Evolutionary conservation across 2,888 invertebrate species (phyloP).

Genomic region (Drosophila testacea): DNA sequence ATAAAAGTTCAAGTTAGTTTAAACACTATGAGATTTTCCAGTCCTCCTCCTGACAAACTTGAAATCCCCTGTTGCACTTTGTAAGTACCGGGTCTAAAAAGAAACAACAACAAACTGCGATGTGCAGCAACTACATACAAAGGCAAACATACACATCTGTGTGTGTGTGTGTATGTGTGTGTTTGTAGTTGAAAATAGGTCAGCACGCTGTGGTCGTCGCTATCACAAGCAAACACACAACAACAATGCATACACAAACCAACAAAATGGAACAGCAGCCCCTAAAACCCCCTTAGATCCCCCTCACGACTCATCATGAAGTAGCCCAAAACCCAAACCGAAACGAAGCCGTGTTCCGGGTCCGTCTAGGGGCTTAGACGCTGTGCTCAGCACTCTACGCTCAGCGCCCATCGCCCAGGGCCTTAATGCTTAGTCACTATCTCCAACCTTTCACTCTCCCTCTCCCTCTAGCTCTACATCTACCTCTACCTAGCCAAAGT

Average conservation of each 20-base stretch:
- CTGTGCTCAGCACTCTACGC: slow-evolving; percentile 27
- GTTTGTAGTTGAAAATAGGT: slow-evolving; percentile 46
- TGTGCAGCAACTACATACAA: not conserved
- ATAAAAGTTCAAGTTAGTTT: too few species aligned
- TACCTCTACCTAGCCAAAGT: slow-evolving; percentile 18
- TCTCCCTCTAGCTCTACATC: not conserved
- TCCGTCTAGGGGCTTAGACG: slow-evolving; percentile 41
- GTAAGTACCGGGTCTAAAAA: too few species aligned
- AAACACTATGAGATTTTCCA: too few species aligned
- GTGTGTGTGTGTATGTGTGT: slow-evolving; percentile 4
- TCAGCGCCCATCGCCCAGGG: slow-evolving; percentile 14
- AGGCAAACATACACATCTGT: slow-evolving; percentile 1
- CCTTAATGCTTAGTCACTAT: slow-evolving; percentile 45
- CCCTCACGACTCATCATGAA: not conserved
- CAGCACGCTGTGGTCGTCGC: slow-evolving; percentile 52
- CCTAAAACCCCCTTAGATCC: not conserved
- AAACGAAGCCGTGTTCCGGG: slow-evolving; percentile 35
- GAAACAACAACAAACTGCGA: not conserved
- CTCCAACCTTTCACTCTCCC: not conserved
- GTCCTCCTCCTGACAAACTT: too few species aligned
- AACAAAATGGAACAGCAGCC: slow-evolving; percentile 42
- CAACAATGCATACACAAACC: slow-evolving; percentile 40
- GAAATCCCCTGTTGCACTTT: too few species aligned
- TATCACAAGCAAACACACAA: slow-evolving; percentile 41
- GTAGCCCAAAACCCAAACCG: slow-evolving; percentile 24